phyloP scores from a whole-genome alignment of 2,113 vertebrate genomes.

The Neogobius melanostomus region DNA sequence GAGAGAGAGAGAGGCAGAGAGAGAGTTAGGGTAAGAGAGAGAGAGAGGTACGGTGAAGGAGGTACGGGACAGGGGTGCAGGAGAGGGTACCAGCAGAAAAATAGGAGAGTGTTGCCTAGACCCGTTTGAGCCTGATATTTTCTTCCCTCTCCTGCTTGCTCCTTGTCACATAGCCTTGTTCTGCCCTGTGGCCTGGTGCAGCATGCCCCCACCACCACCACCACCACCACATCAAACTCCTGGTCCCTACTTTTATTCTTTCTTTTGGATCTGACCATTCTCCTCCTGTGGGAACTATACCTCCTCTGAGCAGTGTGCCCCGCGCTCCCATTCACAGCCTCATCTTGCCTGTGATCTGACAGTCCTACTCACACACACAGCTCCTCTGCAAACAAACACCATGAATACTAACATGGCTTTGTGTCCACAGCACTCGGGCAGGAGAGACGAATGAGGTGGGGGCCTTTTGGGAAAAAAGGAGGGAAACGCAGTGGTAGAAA shows the following conservation, averaged over 20 bases:
- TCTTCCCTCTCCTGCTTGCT: constrained; percentile 56
- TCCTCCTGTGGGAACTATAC: constrained; percentile 80
- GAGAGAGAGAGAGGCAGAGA: constrained; percentile 33
- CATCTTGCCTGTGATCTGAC: constrained; percentile 80
- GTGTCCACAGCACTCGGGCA: constrained; percentile 73
- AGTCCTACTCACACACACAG: constrained; percentile 59
- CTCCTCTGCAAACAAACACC: constrained; percentile 85
- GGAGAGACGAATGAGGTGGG: constrained; percentile 3
- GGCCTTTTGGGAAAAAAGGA: constrained; percentile 49
- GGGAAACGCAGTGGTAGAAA: constrained; percentile 60
- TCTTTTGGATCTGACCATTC: constrained; percentile 79
- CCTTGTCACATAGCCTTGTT: constrained; percentile 61
- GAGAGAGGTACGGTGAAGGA: constrained; percentile 5
- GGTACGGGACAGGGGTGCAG: constrained; percentile 29
- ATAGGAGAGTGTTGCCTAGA: constrained; percentile 65
- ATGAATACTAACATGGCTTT: constrained; percentile 82
- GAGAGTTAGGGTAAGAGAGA: background rate
- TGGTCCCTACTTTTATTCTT: constrained; percentile 59
- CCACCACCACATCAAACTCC: constrained; percentile 44
- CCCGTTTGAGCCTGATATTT: constrained; percentile 77
- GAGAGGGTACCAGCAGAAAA: constrained; percentile 55
- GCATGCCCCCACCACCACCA: background rate
- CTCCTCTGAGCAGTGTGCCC: constrained; percentile 37
- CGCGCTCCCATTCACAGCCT: constrained; percentile 79
- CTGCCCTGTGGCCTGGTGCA: constrained; percentile 63